Conservation (phyloP, 2,797 vertebrate species). For the Cuculus canorus region DNA sequence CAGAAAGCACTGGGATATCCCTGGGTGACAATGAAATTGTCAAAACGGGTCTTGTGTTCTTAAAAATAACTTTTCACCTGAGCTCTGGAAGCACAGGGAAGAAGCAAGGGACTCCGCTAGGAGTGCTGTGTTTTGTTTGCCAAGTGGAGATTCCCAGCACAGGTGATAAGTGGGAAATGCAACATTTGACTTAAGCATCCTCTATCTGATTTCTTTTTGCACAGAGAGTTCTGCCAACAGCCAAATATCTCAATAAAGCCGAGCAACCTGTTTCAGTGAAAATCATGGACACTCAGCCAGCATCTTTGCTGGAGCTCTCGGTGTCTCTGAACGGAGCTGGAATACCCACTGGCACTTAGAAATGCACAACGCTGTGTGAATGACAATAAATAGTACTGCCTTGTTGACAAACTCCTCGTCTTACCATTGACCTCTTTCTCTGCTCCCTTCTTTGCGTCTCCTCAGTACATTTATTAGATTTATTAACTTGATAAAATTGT, state of each 20-base stretch:
- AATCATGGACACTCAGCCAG: neutral
- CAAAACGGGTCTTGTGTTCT: neutral
- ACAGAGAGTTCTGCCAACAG: neutral
- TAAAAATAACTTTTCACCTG: neutral
- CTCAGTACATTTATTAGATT: neutral
- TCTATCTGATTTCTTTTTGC: neutral
- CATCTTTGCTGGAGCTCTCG: neutral
- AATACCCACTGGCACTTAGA: too few relatives aligned
- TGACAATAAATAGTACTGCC: neutral
- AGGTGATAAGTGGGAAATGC: neutral
- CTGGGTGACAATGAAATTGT: fast-evolving
- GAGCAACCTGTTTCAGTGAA: neutral
- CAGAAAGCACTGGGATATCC: neutral
- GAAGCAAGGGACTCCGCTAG: too few relatives aligned
- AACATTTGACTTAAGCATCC: fast-evolving
- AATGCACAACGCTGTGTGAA: neutral
- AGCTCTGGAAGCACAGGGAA: neutral
- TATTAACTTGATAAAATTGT: neutral
- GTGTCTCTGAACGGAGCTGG: neutral
- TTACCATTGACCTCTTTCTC: neutral
- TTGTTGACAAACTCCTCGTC: neutral
- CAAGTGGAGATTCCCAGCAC: neutral
- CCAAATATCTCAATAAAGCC: neutral
- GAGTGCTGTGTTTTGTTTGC: fast-evolving
- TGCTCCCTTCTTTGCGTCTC: neutral